phyloP scores from a whole-genome alignment of 2,797 vertebrate genomes.

The Lophotriccus pileatus region DNA sequence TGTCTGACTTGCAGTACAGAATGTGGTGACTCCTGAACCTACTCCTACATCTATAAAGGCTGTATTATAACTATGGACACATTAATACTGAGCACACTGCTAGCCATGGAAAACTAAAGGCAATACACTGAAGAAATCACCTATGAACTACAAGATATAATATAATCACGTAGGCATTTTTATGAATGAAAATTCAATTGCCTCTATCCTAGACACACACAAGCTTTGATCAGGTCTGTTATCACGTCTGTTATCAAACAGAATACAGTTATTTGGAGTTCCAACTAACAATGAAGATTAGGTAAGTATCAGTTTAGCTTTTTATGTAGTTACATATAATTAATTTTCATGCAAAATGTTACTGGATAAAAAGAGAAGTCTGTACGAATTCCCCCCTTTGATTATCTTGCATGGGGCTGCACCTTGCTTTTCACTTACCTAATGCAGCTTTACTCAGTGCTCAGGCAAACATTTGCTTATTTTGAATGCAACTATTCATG shows the following conservation, averaged over 20 bases:
- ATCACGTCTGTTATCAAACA: slow-evolving; percentile 5
- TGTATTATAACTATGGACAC: not conserved
- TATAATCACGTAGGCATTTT: not conserved
- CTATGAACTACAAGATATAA: not conserved
- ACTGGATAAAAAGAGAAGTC: not conserved
- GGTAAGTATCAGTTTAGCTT: not conserved
- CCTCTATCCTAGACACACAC: not conserved
- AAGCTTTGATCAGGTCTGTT: not conserved
- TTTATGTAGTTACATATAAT: not conserved
- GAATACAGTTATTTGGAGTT: not conserved
- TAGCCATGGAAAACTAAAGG: not conserved
- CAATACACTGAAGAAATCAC: not conserved
- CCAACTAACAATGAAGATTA: slow-evolving; percentile 1
- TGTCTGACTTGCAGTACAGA: not conserved
- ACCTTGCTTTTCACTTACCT: not conserved
- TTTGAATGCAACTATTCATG: not conserved
- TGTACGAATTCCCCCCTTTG: not conserved
- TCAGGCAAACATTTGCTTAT: not conserved
- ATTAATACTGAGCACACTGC: not conserved
- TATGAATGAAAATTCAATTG: not conserved
- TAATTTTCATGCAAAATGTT: not conserved
- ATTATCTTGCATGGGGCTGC: not conserved
- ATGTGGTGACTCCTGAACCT: not conserved
- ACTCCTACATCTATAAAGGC: not conserved
- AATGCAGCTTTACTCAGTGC: not conserved